Base-by-base conservation (phyloP, 2,113 vertebrate species). In the Abramis brama region DNA sequence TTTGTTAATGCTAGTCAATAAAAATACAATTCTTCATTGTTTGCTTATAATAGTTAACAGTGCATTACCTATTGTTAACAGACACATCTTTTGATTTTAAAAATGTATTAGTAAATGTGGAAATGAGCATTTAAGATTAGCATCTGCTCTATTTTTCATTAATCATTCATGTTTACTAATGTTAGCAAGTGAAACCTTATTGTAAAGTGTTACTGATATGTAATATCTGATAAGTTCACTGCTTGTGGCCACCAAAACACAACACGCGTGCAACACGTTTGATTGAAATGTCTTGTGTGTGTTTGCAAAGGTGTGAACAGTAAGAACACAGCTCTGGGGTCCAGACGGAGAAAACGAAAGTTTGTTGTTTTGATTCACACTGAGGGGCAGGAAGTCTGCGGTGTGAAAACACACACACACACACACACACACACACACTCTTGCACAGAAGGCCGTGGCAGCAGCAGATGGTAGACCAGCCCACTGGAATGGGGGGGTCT, bases 401-500 rank as follows among this genome's bases (percentile, higher is more conserved):
- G 82, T 83, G 70, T 83, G 39, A 88, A 47, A 64, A 50, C 83
- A 43, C 78, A 74, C 52, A 79, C 84, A 86, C 62, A 47, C 70
- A 64, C 70, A 66, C 80, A 52, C 85, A n/a, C 79, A 25, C 78
- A 73, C 81, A 78, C 82, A 75, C 78, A 27, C 68, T 33, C 27
- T 64, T 36, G 55, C 39, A 64, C 50, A 81, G 45, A 66, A 64
- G 68, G 81, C 76, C 62, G 43, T 23, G 79, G 64, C 78, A 68
- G 89, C 80, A 92, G 92, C 94, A 95, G 94, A 95, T 95, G 94
- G 94, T 85, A 91, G 91, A 92, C 91, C 91, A 86, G 92, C 86
- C 92, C 89, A 90, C 90, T 92, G 92, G 91, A 91, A 89, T 81
- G 90, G 92, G 92, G 55, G 73, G 90, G 93, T 88, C 87, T 83